These are phyloP conservation scores for Buceros bicornis DNA, from an alignment of 2,797 vertebrate genomes.

Conservation along the genomic window DNA sequence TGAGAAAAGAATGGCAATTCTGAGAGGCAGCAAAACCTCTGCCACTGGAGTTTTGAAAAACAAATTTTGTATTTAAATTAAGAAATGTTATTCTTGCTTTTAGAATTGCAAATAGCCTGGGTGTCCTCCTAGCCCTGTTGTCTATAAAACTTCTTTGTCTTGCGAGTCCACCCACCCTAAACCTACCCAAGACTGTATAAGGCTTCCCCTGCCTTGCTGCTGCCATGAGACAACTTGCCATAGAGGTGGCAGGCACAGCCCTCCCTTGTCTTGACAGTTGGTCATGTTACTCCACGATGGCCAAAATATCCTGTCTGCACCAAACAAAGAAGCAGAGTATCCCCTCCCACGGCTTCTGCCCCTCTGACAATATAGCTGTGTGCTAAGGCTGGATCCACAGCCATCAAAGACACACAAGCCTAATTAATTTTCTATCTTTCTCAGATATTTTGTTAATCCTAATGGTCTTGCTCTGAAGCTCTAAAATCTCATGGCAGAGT, in stretches of 20 bases:
- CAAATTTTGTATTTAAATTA: background rate
- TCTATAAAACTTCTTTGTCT: background rate
- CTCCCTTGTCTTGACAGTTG: background rate
- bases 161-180: background rate
- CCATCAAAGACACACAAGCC: background rate
- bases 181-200: background rate
- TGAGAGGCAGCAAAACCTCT: background rate
- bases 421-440: background rate
- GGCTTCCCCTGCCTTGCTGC: background rate
- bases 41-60: background rate
- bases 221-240: background rate
- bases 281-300: rapidly evolving
- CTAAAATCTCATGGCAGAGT: background rate
- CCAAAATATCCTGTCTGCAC: background rate
- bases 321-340: background rate
- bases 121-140: background rate
- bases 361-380: rapidly evolving
- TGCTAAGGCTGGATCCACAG: rapidly evolving
- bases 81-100: background rate
- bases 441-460: background rate
- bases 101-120: background rate
- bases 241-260: rapidly evolving
- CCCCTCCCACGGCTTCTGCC: background rate
- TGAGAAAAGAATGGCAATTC: background rate
- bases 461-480: background rate